Evolutionary conservation across 1,140 invertebrate species (phyloP), one percentile per base, ranked within the genome.

Genomic region (Drosophila novamexicana): DNA sequence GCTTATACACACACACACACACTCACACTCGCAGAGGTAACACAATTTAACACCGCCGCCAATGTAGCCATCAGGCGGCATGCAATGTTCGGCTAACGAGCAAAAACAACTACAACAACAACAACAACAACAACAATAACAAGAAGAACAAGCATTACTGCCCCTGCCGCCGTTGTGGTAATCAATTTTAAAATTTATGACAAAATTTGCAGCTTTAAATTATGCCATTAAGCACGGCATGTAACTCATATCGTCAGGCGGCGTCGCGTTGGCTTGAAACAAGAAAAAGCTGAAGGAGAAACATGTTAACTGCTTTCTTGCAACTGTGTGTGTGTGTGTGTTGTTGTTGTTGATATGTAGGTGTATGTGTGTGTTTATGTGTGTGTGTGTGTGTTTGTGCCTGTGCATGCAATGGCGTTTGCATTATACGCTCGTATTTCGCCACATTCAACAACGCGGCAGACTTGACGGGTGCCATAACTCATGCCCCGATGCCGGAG

Each of bases 201-300:
- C 90, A 91, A 91, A 91, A 91, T 91, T 91, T 91, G 90, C 90
- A 91, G 90, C 90, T 91, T 91, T 91, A 91, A 91, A 91, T 91
- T 91, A 91, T 91, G 86, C 90, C 90, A 91, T 91, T 91, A 91
- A 91, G 86, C 90, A 91, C 90, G 90, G 82, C 90, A 91, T 91
- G 90, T 90, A 91, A 91, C 85, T 91, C 85, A 91, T 91, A 91
- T 90, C 85, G 90, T 86, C 85, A 88, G 86, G 79, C 84, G 67
- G 83, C 80, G 76, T 75, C 75, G 66, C 85, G 84, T 81, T 84
- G 84, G 83, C 83, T 83, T 86, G 75, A 83, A 88, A 88, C 79
- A 89, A 84, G 80, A 89, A 89, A 82, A 81, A 81, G 84, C 80
- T 88, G 50, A 88, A 89, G 84, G 77, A 88, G 74, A 88, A 88